Percentiles rank a stretch among this genome's conserved stretches.
Conservation (phyloP, 1,140 invertebrate species). For the Argopecten irradians region DNA sequence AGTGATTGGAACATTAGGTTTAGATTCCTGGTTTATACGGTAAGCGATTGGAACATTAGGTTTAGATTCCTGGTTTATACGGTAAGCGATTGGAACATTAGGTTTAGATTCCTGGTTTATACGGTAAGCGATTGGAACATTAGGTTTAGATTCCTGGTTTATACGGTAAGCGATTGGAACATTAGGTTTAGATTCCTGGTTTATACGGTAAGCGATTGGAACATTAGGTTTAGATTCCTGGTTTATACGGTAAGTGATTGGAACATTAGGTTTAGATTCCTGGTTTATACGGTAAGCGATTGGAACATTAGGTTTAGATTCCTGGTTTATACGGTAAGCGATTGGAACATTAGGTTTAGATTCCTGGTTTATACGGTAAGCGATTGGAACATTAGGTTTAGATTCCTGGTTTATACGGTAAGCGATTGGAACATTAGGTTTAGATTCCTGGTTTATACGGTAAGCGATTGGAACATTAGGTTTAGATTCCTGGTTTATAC, state of each 20-base stretch:
- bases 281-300: neutral
- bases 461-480: neutral
- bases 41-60: neutral
- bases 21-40: too few species aligned
- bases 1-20: too few species aligned
- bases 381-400: neutral
- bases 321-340: neutral
- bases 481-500: neutral
- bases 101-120: neutral
- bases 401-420: neutral
- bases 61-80: neutral
- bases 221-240: neutral
- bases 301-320: neutral
- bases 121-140: neutral
- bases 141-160: neutral
- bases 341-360: too few species aligned
- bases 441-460: neutral
- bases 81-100: neutral
- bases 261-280: neutral
- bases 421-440: neutral
- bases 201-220: neutral
- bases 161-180: too few species aligned
- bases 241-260: neutral
- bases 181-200: too few species aligned
- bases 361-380: neutral